phyloP scores from a whole-genome alignment of 2,113 vertebrate species.

The Channa maculata region DNA sequence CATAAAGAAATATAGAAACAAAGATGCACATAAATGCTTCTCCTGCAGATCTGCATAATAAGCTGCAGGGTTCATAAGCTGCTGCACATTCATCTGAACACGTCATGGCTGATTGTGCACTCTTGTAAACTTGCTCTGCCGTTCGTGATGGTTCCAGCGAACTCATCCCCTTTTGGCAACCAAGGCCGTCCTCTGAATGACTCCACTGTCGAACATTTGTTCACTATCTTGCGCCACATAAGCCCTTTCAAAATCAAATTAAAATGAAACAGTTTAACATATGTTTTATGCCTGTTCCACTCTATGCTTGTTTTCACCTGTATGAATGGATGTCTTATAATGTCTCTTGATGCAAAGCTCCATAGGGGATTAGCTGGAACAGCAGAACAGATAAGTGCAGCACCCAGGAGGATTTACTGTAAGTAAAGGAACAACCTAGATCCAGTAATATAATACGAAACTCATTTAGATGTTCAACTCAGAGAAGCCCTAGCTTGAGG shows the following conservation, averaged over 20 bases:
- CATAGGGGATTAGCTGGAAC: conserved; percentile 20
- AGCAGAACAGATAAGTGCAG: conserved; percentile 28
- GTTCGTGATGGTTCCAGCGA: conserved; percentile 22
- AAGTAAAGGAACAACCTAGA: conserved; percentile 14
- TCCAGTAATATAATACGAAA: conserved; percentile 5
- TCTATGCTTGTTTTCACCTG: not conserved
- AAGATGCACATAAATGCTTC: conserved; percentile 17
- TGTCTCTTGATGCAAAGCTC: conserved; percentile 21
- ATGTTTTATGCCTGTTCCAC: not conserved
- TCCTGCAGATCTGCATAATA: not conserved
- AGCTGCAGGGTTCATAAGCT: conserved; percentile 26
- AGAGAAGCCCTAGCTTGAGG: conserved; percentile 5
- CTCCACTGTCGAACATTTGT: not conserved
- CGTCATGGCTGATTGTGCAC: conserved; percentile 28
- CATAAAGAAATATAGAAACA: not conserved
- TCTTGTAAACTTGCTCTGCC: conserved; percentile 34
- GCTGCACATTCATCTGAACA: conserved; percentile 32
- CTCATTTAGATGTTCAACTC: conserved; percentile 18
- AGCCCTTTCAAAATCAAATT: not conserved
- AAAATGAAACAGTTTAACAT: conserved; percentile 1
- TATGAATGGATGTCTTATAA: conserved; percentile 8
- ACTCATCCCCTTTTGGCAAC: conserved; percentile 17
- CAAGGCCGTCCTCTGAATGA: conserved; percentile 37
- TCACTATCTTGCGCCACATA: not conserved
- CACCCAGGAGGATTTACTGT: conserved; percentile 13